Evolutionary conservation across 2,113 vertebrate species (phyloP), one percentile per base, ranked within the genome.

Genomic region (Trichomycterus rosablanca): DNA sequence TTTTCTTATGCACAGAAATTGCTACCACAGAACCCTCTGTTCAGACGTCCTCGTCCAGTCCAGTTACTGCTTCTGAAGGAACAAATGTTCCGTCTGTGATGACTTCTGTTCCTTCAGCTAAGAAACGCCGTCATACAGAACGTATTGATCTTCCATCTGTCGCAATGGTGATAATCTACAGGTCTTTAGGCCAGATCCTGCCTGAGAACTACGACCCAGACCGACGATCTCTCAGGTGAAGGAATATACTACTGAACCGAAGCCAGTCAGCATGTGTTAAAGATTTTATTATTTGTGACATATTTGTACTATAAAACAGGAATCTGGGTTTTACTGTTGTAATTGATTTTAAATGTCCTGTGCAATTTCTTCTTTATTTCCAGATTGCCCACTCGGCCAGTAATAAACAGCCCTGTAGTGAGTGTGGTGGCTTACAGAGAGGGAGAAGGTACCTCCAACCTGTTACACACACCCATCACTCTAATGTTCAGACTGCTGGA

Each of bases 321-420:
- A 34, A n/a, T n/a, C n/a, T n/a, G n/a, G n/a, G n/a, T n/a, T n/a
- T n/a, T n/a, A n/a, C n/a, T n/a, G n/a, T n/a, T n/a, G 26, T 16
- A 42, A n/a, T 2, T 49, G 12, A 22, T 24, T 32, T 20, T 54
- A 23, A 9, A 1, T 57, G 15, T 57, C n/a, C n/a, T n/a, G n/a
- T n/a, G n/a, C n/a, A 10, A 12, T 34, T 48, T 15, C 51, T 14
- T 18, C 23, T 7, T 63, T 39, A n/a, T 68, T 16, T 44, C 19
- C 54, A 94, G 92, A 39, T 74, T 93, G 71, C 92, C 92, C 1
- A 83, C 74, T 69, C 86, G 88, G 16, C 92, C 92, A 0, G 64
- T 92, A 72, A 93, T 94, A 55, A 94, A 94, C 76, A 91, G 87
- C 0, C 86, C 92, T 0, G 83, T 94, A 11, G 87, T 93, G 70